Evolutionary conservation across 1,140 invertebrate species (phyloP).

Genomic region (Neoseiulus cucumeris): DNA sequence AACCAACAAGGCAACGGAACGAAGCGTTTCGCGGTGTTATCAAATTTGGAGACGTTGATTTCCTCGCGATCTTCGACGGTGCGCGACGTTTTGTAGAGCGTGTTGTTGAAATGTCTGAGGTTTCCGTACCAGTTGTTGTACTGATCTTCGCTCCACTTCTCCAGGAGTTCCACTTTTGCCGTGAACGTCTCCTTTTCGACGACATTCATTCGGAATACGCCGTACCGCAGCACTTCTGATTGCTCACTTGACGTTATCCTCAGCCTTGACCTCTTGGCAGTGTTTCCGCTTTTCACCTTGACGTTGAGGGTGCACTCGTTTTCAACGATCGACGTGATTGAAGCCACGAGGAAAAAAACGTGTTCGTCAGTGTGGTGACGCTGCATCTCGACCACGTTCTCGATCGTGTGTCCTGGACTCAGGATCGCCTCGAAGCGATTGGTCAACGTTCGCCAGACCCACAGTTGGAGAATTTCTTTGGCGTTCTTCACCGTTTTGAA

Average conservation of each 20-base stretch:
- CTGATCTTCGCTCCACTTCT: background rate
- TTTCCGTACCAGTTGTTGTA: slow-evolving; percentile 5
- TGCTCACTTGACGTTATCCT: background rate
- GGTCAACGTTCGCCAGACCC: background rate
- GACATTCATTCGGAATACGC: background rate
- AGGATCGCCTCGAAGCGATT: slow-evolving; percentile 6
- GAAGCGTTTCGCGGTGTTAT: background rate
- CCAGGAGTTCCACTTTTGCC: background rate
- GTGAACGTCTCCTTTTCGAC: background rate
- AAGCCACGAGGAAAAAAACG: background rate
- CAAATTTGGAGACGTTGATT: background rate
- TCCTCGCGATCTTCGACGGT: background rate
- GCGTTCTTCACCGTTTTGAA: background rate
- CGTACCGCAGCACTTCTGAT: background rate
- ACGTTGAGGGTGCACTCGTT: slow-evolving; percentile 6
- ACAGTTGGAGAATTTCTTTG: background rate
- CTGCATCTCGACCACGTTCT: slow-evolving; percentile 4
- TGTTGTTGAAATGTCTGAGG: background rate
- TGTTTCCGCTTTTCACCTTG: background rate
- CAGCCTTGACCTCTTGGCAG: background rate
- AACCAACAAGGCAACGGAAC: background rate
- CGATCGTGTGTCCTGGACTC: background rate
- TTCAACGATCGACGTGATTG: background rate
- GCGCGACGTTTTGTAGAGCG: slow-evolving; percentile 3
- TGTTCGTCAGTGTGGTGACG: background rate